phyloP scores from a whole-genome alignment of 2,888 invertebrate genomes.

The Scaptomyza polygonia region DNA sequence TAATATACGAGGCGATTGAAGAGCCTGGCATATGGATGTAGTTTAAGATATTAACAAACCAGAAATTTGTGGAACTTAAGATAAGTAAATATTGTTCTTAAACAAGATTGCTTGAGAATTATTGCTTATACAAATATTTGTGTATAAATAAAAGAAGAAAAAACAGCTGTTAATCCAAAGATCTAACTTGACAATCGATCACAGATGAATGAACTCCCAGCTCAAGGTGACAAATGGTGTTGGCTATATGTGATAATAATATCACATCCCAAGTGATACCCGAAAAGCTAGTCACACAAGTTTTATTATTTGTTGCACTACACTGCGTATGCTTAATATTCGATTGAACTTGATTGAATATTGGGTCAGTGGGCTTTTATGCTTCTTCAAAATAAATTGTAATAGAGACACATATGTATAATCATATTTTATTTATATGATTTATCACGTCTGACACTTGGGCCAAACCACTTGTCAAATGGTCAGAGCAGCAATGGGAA shows the following conservation, averaged over 20 bases:
- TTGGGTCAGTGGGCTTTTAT: constrained; percentile 40
- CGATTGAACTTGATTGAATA: constrained; percentile 21
- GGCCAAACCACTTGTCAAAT: constrained; percentile 79
- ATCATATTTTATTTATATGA: constrained; percentile 58
- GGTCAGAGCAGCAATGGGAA: constrained; percentile 47
- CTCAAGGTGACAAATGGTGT: constrained; percentile 34
- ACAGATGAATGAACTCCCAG: constrained; percentile 31
- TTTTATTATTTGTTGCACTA: constrained; percentile 15
- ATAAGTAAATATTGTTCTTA: too few species aligned
- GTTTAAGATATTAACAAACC: too few species aligned
- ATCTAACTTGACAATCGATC: neutral
- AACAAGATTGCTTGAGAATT: too few species aligned
- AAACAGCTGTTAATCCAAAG: constrained; percentile 1
- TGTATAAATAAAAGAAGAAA: rapidly evolving
- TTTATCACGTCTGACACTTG: constrained; percentile 78
- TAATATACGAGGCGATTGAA: constrained; percentile 46
- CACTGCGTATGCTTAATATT: constrained; percentile 60
- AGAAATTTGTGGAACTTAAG: too few species aligned
- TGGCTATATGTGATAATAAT: neutral
- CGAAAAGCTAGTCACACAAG: constrained; percentile 10
- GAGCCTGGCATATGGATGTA: constrained; percentile 2
- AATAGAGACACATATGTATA: constrained; percentile 15
- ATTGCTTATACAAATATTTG: too few species aligned
- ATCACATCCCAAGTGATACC: constrained; percentile 2
- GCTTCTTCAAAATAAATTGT: constrained; percentile 36